Percentiles rank a stretch among this genome's conserved stretches.
phyloP scores from a whole-genome alignment of 2,888 invertebrate species.

The Omphaloscelis lunosa region DNA sequence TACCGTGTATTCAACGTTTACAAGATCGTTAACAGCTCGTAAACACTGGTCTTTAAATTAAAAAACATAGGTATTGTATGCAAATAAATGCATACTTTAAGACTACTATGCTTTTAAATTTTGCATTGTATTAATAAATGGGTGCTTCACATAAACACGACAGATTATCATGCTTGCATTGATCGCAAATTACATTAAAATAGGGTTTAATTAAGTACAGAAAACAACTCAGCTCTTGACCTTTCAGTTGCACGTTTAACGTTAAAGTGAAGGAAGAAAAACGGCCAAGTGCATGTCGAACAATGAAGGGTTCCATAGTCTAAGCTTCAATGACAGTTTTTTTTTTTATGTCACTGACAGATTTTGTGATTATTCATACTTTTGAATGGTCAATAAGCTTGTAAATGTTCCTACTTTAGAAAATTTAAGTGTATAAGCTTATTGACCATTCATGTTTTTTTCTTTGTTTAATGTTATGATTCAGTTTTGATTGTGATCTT shows the following conservation, averaged over 20 bases:
- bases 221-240: conserved; percentile 8
- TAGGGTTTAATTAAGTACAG: conserved; percentile 23
- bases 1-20: conserved; percentile 23
- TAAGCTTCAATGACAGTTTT: background rate
- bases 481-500: background rate
- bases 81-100: conserved; percentile 23
- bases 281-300: too few species aligned
- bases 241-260: conserved; percentile 24
- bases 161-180: conserved; percentile 24
- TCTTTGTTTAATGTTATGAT: too few species aligned
- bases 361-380: too few species aligned
- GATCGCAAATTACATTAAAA: conserved; percentile 33
- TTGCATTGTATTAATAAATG: conserved; percentile 44
- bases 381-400: too few species aligned
- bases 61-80: conserved; percentile 24
- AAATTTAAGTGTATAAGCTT: too few species aligned
- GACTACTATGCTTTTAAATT: conserved; percentile 12
- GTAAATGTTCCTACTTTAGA: too few species aligned
- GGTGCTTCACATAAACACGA: conserved; percentile 23
- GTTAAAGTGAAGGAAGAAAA: too few species aligned
- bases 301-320: too few species aligned
- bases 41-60: conserved; percentile 29
- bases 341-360: background rate
- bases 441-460: background rate
- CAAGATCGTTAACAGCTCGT: conserved; percentile 31